Base-by-base conservation (phyloP, 1,140 invertebrate species). In the Acyrthosiphon pisum region DNA sequence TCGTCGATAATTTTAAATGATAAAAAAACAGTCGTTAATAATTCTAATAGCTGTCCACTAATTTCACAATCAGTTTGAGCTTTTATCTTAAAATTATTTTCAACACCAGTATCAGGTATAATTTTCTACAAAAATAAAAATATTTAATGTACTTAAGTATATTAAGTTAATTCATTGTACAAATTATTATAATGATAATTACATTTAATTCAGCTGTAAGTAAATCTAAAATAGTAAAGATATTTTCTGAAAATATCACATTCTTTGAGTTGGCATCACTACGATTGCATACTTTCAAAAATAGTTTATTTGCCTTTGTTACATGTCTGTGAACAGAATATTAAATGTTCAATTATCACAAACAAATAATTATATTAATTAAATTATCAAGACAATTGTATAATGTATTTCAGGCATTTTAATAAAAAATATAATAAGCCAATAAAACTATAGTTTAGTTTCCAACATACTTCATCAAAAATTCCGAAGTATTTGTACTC, bases 81-180 rank as follows among this genome's bases (percentile, higher is more conserved):
- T 86, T 86, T 93, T 2, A 93, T 83, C 84, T 93, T 93, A 86
- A 93, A 93, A 93, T 93, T 93, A 22, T n/a, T 86, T 81, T 93
- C 91, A 44, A 93, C 18, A 9, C 90, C 81, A 86, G n/a, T 56
- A 83, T 93, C 91, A 41, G 91, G 91, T 53, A 93, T 30, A n/a
- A 93, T 50, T 93, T 86, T 93, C 91, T 93, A 56, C 14, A 53
- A 44, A 83, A 41, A 53, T 44, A 20, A 92, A 92, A 53, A 81
- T 46, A 84, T 84, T 30, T 41, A 46, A 91, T 48, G n/a, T 23
- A 90, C 6, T 6, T 60, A 90, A 88, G 11, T 88, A 50, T 20
- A 50, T 23, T 9, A 88, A 3, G 23, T 30, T 2, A 68, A 90
- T 22, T 41, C 26, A 89, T 23, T 11, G 7, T 89, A 53, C 1